Conservation (phyloP, 92 coral and sea anemone genomes). For the Meandrina meandrites region DNA sequence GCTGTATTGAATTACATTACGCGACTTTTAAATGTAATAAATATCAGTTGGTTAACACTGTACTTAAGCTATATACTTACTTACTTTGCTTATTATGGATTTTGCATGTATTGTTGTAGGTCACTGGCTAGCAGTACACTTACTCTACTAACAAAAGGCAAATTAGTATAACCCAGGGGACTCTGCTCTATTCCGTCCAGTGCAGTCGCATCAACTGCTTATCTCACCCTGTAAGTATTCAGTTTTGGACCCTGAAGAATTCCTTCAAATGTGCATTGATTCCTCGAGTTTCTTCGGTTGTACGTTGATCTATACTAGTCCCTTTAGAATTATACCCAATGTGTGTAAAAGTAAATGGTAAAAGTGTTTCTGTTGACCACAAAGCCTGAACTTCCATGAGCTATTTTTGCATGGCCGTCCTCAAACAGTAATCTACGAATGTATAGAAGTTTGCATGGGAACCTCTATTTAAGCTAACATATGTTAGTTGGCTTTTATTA, state of each 20-base stretch:
- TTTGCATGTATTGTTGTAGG: neutral
- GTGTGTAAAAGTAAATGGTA: too few species aligned
- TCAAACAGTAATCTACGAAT: too few species aligned
- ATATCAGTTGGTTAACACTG: neutral
- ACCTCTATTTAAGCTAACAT: too few species aligned
- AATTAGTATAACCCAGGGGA: slow-evolving; percentile 27
- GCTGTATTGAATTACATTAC: neutral
- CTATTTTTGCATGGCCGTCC: too few species aligned
- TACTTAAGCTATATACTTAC: too few species aligned
- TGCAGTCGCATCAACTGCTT: neutral
- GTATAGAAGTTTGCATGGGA: too few species aligned
- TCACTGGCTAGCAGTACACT: slow-evolving; percentile 37
- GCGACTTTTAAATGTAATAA: neutral
- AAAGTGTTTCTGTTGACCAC: too few species aligned
- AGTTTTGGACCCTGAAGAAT: neutral
- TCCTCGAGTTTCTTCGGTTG: neutral
- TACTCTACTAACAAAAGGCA: slow-evolving; percentile 30
- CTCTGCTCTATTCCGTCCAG: neutral
- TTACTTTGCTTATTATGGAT: neutral
- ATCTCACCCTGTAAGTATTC: neutral
- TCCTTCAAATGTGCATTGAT: neutral
- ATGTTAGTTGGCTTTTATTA: too few species aligned
- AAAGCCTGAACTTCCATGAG: too few species aligned
- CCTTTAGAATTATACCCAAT: too few species aligned
- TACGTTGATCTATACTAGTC: too few species aligned